Conservation (phyloP, 2,888 invertebrate genomes). For the Parnassius orleans region DNA sequence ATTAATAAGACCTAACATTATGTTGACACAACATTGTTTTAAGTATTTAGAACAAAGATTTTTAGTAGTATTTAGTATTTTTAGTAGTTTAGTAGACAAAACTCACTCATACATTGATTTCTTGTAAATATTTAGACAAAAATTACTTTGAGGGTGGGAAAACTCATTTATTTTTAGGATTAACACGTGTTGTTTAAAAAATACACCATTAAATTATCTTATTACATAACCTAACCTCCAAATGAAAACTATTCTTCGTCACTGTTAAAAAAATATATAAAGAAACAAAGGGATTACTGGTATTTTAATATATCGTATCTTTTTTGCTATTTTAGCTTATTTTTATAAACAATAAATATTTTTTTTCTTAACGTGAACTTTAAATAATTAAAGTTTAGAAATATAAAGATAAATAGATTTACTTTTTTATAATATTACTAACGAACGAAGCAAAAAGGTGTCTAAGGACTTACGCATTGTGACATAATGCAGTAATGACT, state of each 20-base stretch:
- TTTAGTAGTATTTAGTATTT: too few species aligned
- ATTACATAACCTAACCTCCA: conserved; percentile 74
- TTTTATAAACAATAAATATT: too few species aligned
- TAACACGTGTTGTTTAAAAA: too few species aligned
- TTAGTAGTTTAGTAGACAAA: too few species aligned
- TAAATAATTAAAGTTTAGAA: too few species aligned
- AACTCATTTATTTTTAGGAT: too few species aligned
- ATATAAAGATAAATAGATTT: not conserved
- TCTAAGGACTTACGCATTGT: conserved; percentile 42
- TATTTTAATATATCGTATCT: not conserved
- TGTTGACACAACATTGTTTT: not conserved
- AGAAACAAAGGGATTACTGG: not conserved
- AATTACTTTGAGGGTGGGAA: too few species aligned
- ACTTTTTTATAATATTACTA: conserved; percentile 8
- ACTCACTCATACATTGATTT: too few species aligned
- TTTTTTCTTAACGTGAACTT: too few species aligned
- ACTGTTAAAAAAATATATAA: not conserved
- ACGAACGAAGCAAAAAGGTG: conserved; percentile 12
- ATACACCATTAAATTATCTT: conserved; percentile 15
- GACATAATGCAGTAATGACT: conserved; percentile 68
- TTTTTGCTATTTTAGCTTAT: too few species aligned
- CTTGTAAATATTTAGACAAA: too few species aligned
- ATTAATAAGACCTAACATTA: too few species aligned
- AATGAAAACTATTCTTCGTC: not conserved
- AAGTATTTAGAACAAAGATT: conserved; percentile 12